Conservation (phyloP, 2,797 vertebrate species). For the Pseudopleuronectes americanus region DNA sequence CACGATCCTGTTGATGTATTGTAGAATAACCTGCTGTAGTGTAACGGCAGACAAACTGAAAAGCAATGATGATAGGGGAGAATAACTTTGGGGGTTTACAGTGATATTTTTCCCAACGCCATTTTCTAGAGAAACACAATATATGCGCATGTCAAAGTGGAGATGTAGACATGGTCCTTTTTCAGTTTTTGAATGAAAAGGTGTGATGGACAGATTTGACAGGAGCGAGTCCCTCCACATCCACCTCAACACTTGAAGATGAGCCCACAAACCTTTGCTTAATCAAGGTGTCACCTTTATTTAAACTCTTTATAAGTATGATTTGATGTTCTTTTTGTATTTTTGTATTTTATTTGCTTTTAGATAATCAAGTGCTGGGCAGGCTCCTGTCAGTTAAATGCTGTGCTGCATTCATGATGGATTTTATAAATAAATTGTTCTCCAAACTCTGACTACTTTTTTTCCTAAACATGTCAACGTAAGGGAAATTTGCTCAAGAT, state of each 20-base stretch:
- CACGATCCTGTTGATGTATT: conserved; percentile 3
- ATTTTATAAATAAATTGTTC: too few species aligned
- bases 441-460: too few species aligned
- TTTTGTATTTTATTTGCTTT: too few species aligned
- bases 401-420: too few species aligned
- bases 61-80: neutral
- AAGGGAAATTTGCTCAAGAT: too few species aligned
- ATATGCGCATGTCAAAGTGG: neutral
- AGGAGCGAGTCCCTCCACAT: neutral
- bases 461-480: too few species aligned
- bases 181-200: conserved; percentile 2
- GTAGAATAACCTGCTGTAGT: neutral
- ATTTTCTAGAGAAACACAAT: neutral
- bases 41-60: neutral
- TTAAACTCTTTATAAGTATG: too few species aligned
- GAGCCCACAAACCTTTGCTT: too few species aligned
- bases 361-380: too few species aligned
- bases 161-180: neutral
- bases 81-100: neutral
- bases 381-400: too few species aligned
- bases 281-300: too few species aligned
- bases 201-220: neutral
- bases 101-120: neutral
- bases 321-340: too few species aligned
- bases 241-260: neutral